Percentiles rank a stretch among this genome's conserved stretches.
phyloP scores from a whole-genome alignment of 2,113 vertebrate species.

The Fregetta grallaria region DNA sequence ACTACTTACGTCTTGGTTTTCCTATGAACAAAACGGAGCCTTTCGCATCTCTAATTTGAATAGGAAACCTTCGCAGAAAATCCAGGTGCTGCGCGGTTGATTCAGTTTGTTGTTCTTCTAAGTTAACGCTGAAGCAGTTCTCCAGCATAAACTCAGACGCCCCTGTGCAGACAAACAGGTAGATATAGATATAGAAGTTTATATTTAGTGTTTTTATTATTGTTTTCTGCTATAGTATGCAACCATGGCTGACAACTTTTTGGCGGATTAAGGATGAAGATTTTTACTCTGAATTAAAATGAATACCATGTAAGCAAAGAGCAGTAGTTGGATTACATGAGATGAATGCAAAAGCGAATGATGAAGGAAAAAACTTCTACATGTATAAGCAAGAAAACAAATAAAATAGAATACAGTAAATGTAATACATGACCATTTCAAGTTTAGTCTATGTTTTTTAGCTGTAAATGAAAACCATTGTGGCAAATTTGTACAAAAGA shows the following conservation, averaged over 20 bases:
- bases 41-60: background rate
- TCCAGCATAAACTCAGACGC: background rate
- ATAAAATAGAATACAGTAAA: background rate
- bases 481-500: background rate
- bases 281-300: background rate
- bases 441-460: background rate
- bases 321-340: background rate
- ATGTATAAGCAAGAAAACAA: background rate
- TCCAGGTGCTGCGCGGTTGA: background rate
- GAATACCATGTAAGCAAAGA: background rate
- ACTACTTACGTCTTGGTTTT: accelerated
- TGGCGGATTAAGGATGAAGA: background rate
- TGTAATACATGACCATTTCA: too few species aligned
- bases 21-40: background rate
- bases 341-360: background rate
- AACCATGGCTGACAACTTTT: background rate
- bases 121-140: background rate
- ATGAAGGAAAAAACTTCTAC: background rate
- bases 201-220: background rate
- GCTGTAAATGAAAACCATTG: background rate
- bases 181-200: background rate
- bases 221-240: background rate
- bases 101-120: background rate
- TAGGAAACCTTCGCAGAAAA: background rate
- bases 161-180: background rate